Conservation (phyloP, 2,113 vertebrate genomes). For the Sturnus vulgaris region DNA sequence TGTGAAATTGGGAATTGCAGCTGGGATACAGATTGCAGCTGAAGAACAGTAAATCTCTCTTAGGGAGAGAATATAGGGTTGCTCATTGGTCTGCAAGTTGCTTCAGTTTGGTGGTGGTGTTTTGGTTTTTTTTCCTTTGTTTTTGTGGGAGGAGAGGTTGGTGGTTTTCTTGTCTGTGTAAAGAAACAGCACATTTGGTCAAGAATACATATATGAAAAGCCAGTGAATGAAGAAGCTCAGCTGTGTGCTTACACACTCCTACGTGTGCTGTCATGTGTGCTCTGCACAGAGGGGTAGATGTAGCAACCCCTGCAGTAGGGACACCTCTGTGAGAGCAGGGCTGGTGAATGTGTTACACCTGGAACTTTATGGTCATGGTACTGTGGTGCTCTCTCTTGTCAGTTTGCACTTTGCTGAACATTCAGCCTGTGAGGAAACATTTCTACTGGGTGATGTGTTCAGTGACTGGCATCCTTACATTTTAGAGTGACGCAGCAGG, state of each 20-base stretch:
- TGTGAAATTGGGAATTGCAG: not conserved
- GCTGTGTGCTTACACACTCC: fast-evolving
- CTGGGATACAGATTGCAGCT: not conserved
- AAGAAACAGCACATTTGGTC: not conserved
- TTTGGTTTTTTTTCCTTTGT: too few species aligned
- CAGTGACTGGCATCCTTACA: not conserved
- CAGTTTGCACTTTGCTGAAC: not conserved
- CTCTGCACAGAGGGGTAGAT: not conserved
- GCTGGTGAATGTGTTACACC: not conserved
- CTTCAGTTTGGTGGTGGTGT: not conserved
- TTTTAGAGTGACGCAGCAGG: not conserved
- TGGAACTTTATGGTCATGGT: not conserved
- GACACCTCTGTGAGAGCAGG: not conserved
- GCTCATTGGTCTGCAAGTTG: not conserved
- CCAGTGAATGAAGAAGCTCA: not conserved
- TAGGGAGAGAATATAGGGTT: not conserved
- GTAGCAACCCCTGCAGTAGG: not conserved
- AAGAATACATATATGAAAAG: not conserved
- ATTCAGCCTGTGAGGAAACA: not conserved
- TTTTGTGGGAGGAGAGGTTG: not conserved
- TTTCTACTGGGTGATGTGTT: not conserved
- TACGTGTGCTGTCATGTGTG: fast-evolving
- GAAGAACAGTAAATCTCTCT: not conserved
- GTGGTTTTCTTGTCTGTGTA: not conserved
- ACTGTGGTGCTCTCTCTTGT: not conserved